Percentiles rank a stretch among this genome's conserved stretches.
These are phyloP conservation scores for Elgonia sp. DNA, from an alignment of 2,888 invertebrate species.

Conservation along the genomic window DNA sequence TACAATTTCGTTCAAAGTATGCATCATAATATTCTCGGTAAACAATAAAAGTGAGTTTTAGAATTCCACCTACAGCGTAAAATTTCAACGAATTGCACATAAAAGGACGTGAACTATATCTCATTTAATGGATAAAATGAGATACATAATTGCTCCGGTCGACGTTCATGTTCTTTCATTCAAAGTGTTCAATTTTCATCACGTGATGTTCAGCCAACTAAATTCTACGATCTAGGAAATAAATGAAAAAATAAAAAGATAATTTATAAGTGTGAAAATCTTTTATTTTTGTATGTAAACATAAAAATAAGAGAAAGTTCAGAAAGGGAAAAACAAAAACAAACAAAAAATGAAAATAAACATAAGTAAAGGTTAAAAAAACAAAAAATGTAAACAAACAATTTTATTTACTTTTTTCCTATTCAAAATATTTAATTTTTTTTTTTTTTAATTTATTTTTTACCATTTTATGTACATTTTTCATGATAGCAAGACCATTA, in stretches of 20 bases:
- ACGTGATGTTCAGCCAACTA: not conserved
- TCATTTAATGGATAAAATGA: constrained; percentile 22
- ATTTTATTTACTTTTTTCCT: too few species aligned
- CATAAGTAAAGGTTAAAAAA: too few species aligned
- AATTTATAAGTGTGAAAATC: not conserved
- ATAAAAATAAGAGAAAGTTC: too few species aligned
- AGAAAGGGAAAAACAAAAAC: too few species aligned
- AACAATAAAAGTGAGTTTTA: constrained; percentile 27
- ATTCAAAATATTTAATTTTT: too few species aligned
- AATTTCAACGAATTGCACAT: constrained; percentile 16
- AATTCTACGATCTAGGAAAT: not conserved
- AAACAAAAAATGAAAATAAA: too few species aligned
- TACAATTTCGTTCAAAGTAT: too few species aligned
- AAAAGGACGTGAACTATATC: constrained; percentile 21
- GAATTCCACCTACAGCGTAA: constrained; percentile 9
- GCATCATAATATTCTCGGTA: constrained; percentile 20
- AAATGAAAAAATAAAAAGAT: not conserved
- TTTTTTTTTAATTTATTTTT: not conserved
- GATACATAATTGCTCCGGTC: constrained; percentile 17
- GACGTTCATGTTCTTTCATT: constrained; percentile 18
- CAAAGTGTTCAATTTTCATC: constrained; percentile 9
- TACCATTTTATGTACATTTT: not conserved
- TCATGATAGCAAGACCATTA: not conserved
- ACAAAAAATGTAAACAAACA: too few species aligned
- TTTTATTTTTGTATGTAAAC: too few species aligned